Evolutionary conservation across 2,113 vertebrate genomes (phyloP), one percentile per base, ranked within the genome.

Genomic region (Charadrius vociferus): DNA sequence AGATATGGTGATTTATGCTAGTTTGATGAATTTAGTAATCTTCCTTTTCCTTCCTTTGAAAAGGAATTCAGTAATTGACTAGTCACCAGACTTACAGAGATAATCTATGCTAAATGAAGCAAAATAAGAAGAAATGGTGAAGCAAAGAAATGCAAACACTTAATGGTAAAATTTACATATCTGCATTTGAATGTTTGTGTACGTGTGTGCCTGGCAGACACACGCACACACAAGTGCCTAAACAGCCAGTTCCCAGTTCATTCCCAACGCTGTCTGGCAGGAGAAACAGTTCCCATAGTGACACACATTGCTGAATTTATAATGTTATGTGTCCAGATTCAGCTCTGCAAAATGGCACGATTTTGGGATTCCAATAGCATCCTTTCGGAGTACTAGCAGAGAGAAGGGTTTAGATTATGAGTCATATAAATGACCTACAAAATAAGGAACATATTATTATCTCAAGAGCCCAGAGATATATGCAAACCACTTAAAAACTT

Each of bases 251-350:
- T 85, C 73, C 61, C 70, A 89, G 92, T 45, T 86, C 79, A 80
- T 87, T 86, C 81, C 43, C 43, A 86, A 8, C 5, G 0, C 39
- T 79, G 73, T 26, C 79, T 81, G 74, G 41, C 70, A 66, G 80
- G 66, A 84, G 90, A 52, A 97, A 85, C 71, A 92, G 84, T 95
- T 93, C 92, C 97, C 90, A 91, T 37, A 91, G 53, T 73, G 89
- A 96, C 47, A 92, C 63, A 95, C n/a, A 2, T 65, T 19, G 70
- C 86, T 94, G 93, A 91, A 86, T 95, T 88, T 67, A 26, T 53
- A 78, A 79, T 30, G 74, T 36, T 68, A 66, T 4, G 15, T 67
- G 93, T 43, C 87, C 15, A 93, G 13, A 71, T 47, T 37, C 63
- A 87, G 29, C 78, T 93, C 89, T 62, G 77, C 34, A 67, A 96